A percentile compares a stretch with the other conserved stretches of the same genome.
phyloP scores from a whole-genome alignment of 1,140 invertebrate species.

The Ceratina calcarata region DNA sequence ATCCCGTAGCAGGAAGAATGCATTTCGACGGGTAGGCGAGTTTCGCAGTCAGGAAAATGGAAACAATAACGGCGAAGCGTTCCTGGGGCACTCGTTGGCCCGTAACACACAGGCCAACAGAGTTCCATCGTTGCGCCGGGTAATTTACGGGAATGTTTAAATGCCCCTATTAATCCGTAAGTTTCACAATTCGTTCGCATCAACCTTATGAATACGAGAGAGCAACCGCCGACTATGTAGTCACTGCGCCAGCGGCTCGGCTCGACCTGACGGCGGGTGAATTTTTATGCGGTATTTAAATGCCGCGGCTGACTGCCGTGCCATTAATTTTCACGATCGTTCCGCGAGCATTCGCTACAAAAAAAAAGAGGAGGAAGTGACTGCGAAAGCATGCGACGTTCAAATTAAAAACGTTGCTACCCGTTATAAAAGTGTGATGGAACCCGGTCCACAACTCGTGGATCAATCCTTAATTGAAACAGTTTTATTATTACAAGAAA shows the following conservation, averaged over 20 bases:
- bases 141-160: slow-evolving; percentile 18
- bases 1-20: too few species aligned
- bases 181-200: slow-evolving; percentile 31
- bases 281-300: slow-evolving; percentile 49
- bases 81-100: background rate
- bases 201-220: slow-evolving; percentile 29
- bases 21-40: too few species aligned
- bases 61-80: background rate
- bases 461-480: background rate
- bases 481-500: too few species aligned
- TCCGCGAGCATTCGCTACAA: background rate
- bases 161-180: slow-evolving; percentile 28
- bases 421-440: slow-evolving; percentile 12
- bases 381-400: slow-evolving; percentile 5
- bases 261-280: slow-evolving; percentile 10
- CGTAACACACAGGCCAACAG: background rate
- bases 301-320: slow-evolving; percentile 31
- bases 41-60: background rate
- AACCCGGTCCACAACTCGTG: background rate
- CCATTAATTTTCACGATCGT: slow-evolving; percentile 48
- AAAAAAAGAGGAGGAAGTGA: background rate
- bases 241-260: too few species aligned
- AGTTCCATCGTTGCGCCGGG: background rate
- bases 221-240: background rate
- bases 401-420: slow-evolving; percentile 29